These are phyloP conservation scores for Lagodon rhomboides DNA, from an alignment of 2,797 vertebrate genomes.

Conservation along the genomic window DNA sequence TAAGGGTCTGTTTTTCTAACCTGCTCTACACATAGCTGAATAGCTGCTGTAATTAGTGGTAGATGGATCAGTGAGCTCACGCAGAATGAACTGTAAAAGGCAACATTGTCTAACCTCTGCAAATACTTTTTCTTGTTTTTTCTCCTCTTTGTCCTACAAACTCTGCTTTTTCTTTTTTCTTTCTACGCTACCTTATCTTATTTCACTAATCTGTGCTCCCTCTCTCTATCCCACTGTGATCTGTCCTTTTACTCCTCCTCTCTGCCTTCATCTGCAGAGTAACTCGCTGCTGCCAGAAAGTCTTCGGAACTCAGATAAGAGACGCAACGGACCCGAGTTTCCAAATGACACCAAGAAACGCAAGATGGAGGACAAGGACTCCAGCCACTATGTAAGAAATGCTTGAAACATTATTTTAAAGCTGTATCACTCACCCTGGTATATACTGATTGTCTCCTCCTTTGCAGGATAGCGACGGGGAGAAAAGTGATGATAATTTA, in stretches of 20 bases:
- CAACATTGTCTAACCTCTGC: conserved; percentile 26
- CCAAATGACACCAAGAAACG: conserved; percentile 93
- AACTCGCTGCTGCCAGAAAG: conserved; percentile 95
- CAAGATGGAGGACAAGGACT: conserved; percentile 95
- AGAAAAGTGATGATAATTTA: conserved; percentile 97
- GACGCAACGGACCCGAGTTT: conserved; percentile 92
- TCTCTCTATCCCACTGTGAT: conserved; percentile 16
- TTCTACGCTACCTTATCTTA: not conserved
- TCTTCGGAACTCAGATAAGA: conserved; percentile 93
- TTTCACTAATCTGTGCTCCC: conserved; percentile 21
- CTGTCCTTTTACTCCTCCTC: conserved; percentile 16
- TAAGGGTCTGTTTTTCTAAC: conserved; percentile 75
- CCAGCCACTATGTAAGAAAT: conserved; percentile 87
- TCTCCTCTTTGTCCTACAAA: conserved; percentile 35
- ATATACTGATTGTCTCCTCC: conserved; percentile 46
- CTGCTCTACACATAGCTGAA: conserved; percentile 55
- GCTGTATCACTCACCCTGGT: no score
- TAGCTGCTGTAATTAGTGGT: conserved; percentile 65
- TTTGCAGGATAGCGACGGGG: conserved; percentile 94
- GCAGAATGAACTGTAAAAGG: conserved; percentile 55
- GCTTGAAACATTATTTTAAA: not conserved
- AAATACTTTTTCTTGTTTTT: conserved; percentile 31
- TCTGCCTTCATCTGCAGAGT: conserved; percentile 84
- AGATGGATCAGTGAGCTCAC: conserved; percentile 37
- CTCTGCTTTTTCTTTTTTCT: conserved; percentile 19